Conservation (phyloP, 2,797 vertebrate genomes). For the Arrhamphus sclerolepis region DNA sequence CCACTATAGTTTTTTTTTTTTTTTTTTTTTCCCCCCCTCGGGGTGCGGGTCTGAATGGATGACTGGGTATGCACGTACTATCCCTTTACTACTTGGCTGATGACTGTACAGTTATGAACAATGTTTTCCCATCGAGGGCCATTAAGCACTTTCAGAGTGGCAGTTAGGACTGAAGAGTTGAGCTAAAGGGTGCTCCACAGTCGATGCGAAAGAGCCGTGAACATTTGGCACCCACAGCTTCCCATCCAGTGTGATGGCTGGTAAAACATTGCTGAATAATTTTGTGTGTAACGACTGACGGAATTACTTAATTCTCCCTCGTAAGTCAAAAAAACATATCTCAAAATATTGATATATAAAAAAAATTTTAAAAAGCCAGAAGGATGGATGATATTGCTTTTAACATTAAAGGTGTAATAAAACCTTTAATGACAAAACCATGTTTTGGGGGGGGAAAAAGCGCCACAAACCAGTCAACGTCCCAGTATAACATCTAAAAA, state of each 20-base stretch:
- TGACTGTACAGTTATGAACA: constrained; percentile 58
- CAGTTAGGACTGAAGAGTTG: constrained; percentile 62
- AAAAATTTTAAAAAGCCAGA: too few relatives aligned
- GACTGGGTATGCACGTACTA: constrained; percentile 6
- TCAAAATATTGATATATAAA: too few relatives aligned
- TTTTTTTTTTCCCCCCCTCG: too few relatives aligned
- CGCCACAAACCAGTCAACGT: too few relatives aligned
- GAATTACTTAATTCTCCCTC: neutral
- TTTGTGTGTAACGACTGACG: constrained; percentile 9
- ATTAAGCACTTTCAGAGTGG: constrained; percentile 64
- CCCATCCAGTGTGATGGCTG: constrained; percentile 49
- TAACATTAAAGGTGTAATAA: too few relatives aligned
- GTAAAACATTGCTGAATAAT: constrained; percentile 12
- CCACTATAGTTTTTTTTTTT: constrained; percentile 19
- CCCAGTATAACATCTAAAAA: too few relatives aligned
- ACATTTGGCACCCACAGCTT: constrained; percentile 53
- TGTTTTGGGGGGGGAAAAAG: too few relatives aligned
- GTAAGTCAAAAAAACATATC: too few relatives aligned
- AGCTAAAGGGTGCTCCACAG: constrained; percentile 67
- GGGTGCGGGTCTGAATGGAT: constrained; percentile 5
- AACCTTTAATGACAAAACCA: too few relatives aligned
- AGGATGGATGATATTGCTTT: too few relatives aligned
- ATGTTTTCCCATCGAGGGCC: constrained; percentile 65
- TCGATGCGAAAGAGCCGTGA: constrained; percentile 56
- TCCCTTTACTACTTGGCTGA: constrained; percentile 17